Evolutionary conservation across 2,888 invertebrate species (phyloP), one percentile per base, ranked within the genome.

Genomic region (Corythucha ciliata): DNA sequence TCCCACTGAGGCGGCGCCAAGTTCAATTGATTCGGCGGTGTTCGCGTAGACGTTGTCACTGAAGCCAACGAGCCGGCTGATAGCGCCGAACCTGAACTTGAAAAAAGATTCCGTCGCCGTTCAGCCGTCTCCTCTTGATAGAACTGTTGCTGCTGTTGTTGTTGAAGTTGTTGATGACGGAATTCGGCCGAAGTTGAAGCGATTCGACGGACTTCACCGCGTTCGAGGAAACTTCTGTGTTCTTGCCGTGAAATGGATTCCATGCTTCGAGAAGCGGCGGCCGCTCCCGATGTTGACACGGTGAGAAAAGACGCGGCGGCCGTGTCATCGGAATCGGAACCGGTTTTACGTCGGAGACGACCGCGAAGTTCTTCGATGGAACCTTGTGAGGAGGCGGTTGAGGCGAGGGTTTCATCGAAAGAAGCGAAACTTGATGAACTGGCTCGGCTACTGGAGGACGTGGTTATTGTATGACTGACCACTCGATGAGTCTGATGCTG

Each of bases 1-100:
- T 77, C 74, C 58, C 82, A 70, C 63, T 81, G 74, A 0, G 87
- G 88, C 63, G 81, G 81, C 66, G 83, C 83, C 0, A 83, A 83
- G 60, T 87, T 87, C 53, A 88, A 70, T 53, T 88, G 88, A 33
- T 86, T 40, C n/a, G 57, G 57, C 10, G 53, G 51, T 4, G 48
- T 48, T 6, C 54, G 49, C 12, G 29, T 29, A 8, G 46, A 88
- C n/a, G n/a, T n/a, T n/a, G n/a, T n/a, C n/a, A n/a, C n/a, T n/a
- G n/a, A n/a, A n/a, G n/a, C n/a, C n/a, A n/a, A n/a, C n/a, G n/a
- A n/a, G n/a, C 75, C 59, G 75, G 76, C 12, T 81, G 65, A 60
- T 75, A 74, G n/a, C 73, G 10, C 10, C 75, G 72, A 54, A 78
- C 79, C 5, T 71, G 68, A 0, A 80, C n/a, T n/a, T n/a, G n/a